Conservation (phyloP, 2,888 invertebrate genomes). For the Diogma glabrata region DNA sequence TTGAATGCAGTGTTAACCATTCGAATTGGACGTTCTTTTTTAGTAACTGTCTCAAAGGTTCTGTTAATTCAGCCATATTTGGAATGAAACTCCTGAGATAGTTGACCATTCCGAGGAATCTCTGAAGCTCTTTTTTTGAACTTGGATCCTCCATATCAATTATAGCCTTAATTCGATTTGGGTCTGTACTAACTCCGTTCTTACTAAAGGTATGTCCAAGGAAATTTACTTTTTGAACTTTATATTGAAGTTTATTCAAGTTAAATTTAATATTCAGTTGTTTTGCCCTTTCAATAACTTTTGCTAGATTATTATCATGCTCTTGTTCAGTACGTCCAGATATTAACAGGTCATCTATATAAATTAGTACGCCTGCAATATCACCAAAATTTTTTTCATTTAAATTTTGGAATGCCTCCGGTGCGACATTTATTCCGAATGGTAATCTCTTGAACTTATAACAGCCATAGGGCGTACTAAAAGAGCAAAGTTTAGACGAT, state of each 20-base stretch:
- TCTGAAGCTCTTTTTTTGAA: constrained; percentile 11
- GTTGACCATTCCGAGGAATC: constrained; percentile 16
- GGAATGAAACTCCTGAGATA: constrained; percentile 14
- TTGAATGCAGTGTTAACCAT: constrained; percentile 15
- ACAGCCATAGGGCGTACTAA: not conserved
- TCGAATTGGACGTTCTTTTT: constrained; percentile 14
- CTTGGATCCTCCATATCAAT: constrained; percentile 6
- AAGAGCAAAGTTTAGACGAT: not conserved
- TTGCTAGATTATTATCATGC: constrained; percentile 14
- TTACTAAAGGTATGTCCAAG: constrained; percentile 14
- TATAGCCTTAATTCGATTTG: constrained; percentile 8
- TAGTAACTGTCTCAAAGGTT: constrained; percentile 15
- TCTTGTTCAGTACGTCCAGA: constrained; percentile 11
- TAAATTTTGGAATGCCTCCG: not conserved
- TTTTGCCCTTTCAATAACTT: constrained; percentile 12
- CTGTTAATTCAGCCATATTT: constrained; percentile 14
- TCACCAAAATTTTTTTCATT: not conserved
- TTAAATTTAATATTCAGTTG: constrained; percentile 14
- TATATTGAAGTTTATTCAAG: constrained; percentile 14
- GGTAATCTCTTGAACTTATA: not conserved
- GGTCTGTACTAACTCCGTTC: not conserved
- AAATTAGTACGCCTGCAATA: constrained; percentile 11
- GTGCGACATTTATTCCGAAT: not conserved
- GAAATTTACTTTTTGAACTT: constrained; percentile 12
- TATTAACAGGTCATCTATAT: constrained; percentile 15